Percentiles rank a stretch among this genome's conserved stretches.
These are phyloP conservation scores for Maniola jurtina DNA, from an alignment of 1,140 invertebrate species.

Conservation along the genomic window DNA sequence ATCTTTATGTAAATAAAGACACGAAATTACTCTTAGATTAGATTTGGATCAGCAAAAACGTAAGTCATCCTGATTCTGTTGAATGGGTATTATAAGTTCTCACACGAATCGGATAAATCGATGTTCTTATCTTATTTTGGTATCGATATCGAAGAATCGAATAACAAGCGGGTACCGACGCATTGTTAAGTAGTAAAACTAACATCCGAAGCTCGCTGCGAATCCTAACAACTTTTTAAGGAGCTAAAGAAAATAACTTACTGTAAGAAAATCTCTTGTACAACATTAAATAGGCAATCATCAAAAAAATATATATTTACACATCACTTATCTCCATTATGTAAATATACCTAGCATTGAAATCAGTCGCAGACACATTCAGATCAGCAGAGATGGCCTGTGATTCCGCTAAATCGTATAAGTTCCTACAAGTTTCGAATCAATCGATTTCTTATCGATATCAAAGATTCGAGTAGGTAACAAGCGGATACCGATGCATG, in stretches of 20 bases:
- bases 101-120: conserved; percentile 13
- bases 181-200: conserved; percentile 22
- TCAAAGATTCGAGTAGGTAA: conserved; percentile 3
- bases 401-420: conserved; percentile 9
- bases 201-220: conserved; percentile 17
- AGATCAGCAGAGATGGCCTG: not conserved
- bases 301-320: not conserved
- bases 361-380: no score
- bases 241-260: not conserved
- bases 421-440: conserved; percentile 6
- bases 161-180: conserved; percentile 18
- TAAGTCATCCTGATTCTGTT: not conserved
- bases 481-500: conserved; percentile 19
- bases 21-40: no score
- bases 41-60: not conserved
- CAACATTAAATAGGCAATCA: no score
- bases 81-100: conserved; percentile 8
- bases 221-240: not conserved
- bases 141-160: conserved; percentile 13
- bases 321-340: not conserved
- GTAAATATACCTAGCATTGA: not conserved
- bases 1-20: no score
- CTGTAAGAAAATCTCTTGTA: conserved; percentile 10
- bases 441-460: conserved; percentile 24
- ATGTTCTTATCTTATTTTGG: no score